These are phyloP conservation scores for Epistrophella euchroma DNA, from an alignment of 2,888 invertebrate species.

Conservation along the genomic window DNA sequence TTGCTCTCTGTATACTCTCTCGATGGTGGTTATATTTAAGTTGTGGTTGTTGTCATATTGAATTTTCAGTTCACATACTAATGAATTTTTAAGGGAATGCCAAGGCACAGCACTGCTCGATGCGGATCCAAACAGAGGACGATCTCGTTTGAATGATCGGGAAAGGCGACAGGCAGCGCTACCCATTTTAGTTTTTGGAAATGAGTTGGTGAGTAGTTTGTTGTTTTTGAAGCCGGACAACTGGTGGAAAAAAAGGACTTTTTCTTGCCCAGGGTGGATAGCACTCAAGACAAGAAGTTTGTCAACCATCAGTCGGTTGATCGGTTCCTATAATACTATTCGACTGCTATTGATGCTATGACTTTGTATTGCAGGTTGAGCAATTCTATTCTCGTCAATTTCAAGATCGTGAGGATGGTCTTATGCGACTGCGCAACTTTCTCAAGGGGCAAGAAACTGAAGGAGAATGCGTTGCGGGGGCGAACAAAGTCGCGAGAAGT, in stretches of 20 bases:
- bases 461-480: conserved; percentile 77
- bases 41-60: conserved; percentile 75
- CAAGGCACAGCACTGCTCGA: conserved; percentile 85
- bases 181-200: conserved; percentile 96
- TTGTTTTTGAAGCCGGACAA: background rate
- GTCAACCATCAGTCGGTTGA: no score
- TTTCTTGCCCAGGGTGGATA: background rate
- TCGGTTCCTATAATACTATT: no score
- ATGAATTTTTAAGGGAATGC: conserved; percentile 91
- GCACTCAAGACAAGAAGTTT: no score
- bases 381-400: conserved; percentile 96
- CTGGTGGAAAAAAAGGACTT: background rate
- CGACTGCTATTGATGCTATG: background rate
- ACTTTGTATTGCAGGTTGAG: conserved; percentile 87
- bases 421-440: conserved; percentile 86
- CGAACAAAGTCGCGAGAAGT: conserved; percentile 92
- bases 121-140: conserved; percentile 84
- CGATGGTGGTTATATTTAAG: conserved; percentile 74
- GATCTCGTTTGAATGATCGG: conserved; percentile 88
- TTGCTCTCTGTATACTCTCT: conserved; percentile 76
- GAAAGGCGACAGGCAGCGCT: conserved; percentile 94
- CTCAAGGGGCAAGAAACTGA: conserved; percentile 81
- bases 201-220: conserved; percentile 88
- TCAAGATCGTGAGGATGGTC: conserved; percentile 94
- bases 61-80: conserved; percentile 89